Percentiles rank a stretch among this genome's conserved stretches.
phyloP scores from a whole-genome alignment of 2,113 vertebrate genomes.

The Rallus limicola region DNA sequence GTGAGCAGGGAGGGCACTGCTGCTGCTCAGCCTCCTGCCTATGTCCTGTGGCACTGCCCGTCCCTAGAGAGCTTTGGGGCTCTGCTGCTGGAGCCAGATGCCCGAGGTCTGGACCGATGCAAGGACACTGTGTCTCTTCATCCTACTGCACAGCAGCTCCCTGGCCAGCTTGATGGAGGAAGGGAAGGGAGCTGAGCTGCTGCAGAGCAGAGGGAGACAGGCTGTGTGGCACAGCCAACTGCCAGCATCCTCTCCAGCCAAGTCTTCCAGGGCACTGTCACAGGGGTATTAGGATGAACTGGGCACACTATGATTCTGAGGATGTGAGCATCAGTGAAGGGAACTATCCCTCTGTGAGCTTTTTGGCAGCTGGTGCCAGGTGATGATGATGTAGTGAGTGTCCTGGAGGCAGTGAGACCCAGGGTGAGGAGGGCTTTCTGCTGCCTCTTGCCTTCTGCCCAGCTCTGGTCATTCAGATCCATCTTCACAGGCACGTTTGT shows the following conservation, averaged over 20 bases:
- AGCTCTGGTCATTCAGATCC: not conserved
- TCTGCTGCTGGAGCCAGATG: not conserved
- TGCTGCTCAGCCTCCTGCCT: not conserved
- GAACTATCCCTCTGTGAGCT: not conserved
- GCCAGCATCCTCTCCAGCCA: not conserved
- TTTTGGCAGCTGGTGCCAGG: not conserved
- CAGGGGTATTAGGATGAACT: not conserved
- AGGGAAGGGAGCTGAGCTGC: not conserved
- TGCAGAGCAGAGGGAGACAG: not conserved
- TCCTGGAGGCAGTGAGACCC: not conserved
- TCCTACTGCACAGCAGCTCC: not conserved
- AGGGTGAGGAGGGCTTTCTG: not conserved
- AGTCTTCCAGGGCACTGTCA: not conserved
- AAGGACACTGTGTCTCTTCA: not conserved
- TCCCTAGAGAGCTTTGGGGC: not conserved
- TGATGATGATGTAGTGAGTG: accelerated
- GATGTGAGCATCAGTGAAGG: not conserved
- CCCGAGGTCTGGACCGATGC: accelerated
- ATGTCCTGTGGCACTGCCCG: accelerated
- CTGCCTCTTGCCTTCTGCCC: not conserved
- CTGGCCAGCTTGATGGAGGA: not conserved
- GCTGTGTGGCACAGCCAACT: not conserved
- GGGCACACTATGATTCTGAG: not conserved
- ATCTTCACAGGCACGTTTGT: not conserved
- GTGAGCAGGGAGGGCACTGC: not conserved